phyloP scores from a whole-genome alignment of 2,113 vertebrate species.

The rabbit (Oryctolagus cuniculus) region DNA sequence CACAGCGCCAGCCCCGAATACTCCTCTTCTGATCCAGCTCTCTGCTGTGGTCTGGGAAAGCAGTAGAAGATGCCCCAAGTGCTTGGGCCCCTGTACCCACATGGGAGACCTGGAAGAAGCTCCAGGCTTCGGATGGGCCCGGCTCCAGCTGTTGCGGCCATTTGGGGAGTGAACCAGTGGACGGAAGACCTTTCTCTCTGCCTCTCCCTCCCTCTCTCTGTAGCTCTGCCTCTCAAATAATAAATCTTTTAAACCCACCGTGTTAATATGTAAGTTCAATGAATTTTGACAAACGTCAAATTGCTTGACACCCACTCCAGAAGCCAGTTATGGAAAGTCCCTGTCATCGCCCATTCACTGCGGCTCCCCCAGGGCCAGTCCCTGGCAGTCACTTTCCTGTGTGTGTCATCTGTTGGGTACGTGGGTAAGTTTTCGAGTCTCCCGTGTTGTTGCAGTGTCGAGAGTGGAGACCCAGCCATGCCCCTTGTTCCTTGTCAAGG shows the following conservation, averaged over 20 bases:
- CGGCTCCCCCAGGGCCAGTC: rapidly evolving
- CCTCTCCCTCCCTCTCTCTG: too few relatives aligned
- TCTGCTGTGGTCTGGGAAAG: too few relatives aligned
- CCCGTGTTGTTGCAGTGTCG: rapidly evolving
- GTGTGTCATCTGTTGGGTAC: rapidly evolving
- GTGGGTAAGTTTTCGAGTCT: not conserved
- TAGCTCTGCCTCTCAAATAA: too few relatives aligned
- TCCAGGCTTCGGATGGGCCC: too few relatives aligned
- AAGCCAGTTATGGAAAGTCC: not conserved
- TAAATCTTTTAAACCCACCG: not conserved
- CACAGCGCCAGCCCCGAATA: too few relatives aligned
- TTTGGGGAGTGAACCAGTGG: too few relatives aligned
- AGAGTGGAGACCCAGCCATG: not conserved
- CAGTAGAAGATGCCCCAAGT: too few relatives aligned
- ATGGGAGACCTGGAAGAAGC: too few relatives aligned
- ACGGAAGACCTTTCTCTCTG: too few relatives aligned
- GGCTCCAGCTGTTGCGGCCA: too few relatives aligned
- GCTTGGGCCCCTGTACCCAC: too few relatives aligned
- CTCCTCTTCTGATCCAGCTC: too few relatives aligned
- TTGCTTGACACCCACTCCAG: not conserved
- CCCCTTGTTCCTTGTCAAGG: not conserved
- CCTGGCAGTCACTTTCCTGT: rapidly evolving
- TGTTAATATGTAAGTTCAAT: not conserved
- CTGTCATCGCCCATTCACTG: not conserved
- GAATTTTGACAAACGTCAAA: not conserved